Conservation (phyloP, 2,113 vertebrate species). For the Coturnix japonica region DNA sequence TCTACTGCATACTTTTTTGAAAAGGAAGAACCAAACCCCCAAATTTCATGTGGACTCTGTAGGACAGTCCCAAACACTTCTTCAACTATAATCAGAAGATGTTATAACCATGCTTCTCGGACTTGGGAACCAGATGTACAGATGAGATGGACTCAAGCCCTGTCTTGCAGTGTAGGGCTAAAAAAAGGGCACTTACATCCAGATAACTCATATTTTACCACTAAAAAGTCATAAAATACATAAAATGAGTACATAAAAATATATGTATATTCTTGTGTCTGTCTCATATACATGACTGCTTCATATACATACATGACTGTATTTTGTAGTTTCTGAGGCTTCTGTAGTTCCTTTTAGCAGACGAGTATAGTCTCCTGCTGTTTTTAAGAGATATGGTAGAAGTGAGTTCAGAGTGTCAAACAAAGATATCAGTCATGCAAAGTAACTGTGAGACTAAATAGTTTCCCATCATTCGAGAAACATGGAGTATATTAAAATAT, state of each 20-base stretch:
- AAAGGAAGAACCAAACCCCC: neutral
- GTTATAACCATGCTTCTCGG: neutral
- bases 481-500: neutral
- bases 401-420: neutral
- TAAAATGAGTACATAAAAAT: neutral
- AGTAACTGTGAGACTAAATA: neutral
- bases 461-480: neutral
- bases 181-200: neutral
- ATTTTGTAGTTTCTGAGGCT: neutral
- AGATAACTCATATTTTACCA: neutral
- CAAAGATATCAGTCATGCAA: neutral
- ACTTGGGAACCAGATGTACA: neutral
- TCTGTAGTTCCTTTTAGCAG: neutral
- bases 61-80: neutral
- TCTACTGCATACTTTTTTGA: neutral
- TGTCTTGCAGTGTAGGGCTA: neutral
- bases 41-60: neutral
- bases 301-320: neutral
- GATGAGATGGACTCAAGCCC: neutral
- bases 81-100: neutral
- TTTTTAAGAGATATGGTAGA: neutral
- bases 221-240: neutral
- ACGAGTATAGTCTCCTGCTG: neutral
- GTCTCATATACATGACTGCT: neutral
- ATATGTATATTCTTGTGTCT: neutral